Percentiles rank a stretch among this genome's conserved stretches.
phyloP scores from a whole-genome alignment of 2,113 vertebrate genomes.

The Gadus macrocephalus region DNA sequence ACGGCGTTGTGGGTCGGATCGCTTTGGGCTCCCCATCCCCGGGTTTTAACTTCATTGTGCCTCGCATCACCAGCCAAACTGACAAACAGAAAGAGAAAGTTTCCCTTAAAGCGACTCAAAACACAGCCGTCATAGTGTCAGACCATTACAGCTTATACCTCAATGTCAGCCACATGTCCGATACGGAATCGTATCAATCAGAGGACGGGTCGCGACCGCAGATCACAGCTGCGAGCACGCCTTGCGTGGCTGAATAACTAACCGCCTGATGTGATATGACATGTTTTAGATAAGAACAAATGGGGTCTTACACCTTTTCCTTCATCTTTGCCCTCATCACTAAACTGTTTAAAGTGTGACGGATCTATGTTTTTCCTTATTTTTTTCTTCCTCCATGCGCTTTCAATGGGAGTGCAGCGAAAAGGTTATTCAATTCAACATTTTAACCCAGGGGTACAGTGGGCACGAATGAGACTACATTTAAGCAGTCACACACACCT shows the following conservation, averaged over 20 bases:
- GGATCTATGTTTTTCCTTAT: conserved; percentile 16
- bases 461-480: conserved; percentile 25
- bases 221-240: conserved; percentile 32
- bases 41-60: neutral
- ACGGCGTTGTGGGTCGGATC: neutral
- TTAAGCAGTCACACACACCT: neutral
- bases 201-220: conserved; percentile 9
- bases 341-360: conserved; percentile 44
- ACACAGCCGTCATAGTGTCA: conserved; percentile 41
- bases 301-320: conserved; percentile 20
- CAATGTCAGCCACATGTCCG: conserved; percentile 46
- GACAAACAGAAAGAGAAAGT: conserved; percentile 63
- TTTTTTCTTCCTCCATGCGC: conserved; percentile 20
- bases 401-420: conserved; percentile 51
- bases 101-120: conserved; percentile 44
- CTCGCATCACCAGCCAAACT: conserved; percentile 41
- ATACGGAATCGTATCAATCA: conserved; percentile 17
- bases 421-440: conserved; percentile 67
- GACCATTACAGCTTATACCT: conserved; percentile 41
- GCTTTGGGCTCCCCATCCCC: neutral
- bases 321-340: conserved; percentile 8
- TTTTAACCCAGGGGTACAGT: conserved; percentile 57
- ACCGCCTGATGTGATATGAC: conserved; percentile 56
- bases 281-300: conserved; percentile 53
- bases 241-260: conserved; percentile 50